These are phyloP conservation scores for Darevskia mixta DNA, from an alignment of 2,797 vertebrate species.

Conservation along the genomic window DNA sequence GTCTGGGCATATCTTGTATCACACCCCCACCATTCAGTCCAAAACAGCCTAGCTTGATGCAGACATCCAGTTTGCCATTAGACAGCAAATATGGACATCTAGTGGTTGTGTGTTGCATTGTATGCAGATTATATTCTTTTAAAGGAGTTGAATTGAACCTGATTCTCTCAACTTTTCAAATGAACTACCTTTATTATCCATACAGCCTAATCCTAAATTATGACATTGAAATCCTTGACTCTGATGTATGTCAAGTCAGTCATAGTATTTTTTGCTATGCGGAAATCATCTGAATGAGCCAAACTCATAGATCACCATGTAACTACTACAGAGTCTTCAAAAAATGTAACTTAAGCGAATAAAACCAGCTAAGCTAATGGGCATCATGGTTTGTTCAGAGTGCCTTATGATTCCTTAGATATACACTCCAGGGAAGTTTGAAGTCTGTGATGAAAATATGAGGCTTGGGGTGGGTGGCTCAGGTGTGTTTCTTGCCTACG, in stretches of 20 bases:
- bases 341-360: not conserved
- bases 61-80: slow-evolving; percentile 16
- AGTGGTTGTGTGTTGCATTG: slow-evolving; percentile 39
- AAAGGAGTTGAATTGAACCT: not conserved
- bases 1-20: not conserved
- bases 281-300: not conserved
- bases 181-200: not conserved
- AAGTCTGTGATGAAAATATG: not conserved
- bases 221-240: not conserved
- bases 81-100: slow-evolving; percentile 71
- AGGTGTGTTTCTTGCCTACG: not conserved
- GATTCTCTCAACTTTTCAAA: not conserved
- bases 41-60: slow-evolving; percentile 30
- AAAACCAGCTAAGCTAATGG: not conserved
- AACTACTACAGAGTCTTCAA: not conserved
- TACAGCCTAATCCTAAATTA: not conserved
- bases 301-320: not conserved
- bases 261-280: not conserved
- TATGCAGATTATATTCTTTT: not conserved
- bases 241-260: not conserved
- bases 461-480: not conserved
- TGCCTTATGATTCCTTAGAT: not conserved
- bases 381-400: not conserved
- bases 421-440: not conserved
- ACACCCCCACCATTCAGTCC: accelerated